A percentile compares a stretch with the other conserved stretches of the same genome.
These are phyloP conservation scores for Paedocypris micromegethes DNA, from an alignment of 2,797 vertebrate genomes.

Conservation along the genomic window DNA sequence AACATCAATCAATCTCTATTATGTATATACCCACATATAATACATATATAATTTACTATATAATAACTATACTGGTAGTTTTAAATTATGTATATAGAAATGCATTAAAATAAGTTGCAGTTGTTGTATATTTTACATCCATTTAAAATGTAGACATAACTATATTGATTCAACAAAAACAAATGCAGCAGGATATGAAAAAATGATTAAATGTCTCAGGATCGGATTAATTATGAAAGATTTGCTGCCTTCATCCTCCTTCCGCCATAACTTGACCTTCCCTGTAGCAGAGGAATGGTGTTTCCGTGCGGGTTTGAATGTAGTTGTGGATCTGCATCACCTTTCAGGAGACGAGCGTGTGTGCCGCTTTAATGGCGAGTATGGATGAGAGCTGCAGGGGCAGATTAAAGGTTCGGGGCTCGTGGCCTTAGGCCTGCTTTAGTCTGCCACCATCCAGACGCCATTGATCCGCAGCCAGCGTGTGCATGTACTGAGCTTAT, in stretches of 20 bases:
- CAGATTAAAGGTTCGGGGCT: slow-evolving; percentile 50
- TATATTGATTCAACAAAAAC: no score
- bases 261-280: slow-evolving; percentile 38
- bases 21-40: no score
- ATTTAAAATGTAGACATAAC: no score
- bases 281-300: slow-evolving; percentile 38
- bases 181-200: no score
- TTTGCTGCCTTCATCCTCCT: slow-evolving; percentile 29
- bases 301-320: slow-evolving; percentile 22
- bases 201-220: neutral
- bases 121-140: no score
- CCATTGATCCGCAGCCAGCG: slow-evolving; percentile 57
- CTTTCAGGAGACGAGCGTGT: slow-evolving; percentile 1
- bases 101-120: no score
- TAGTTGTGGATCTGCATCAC: neutral
- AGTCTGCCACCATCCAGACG: slow-evolving; percentile 56
- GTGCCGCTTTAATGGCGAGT: slow-evolving; percentile 3
- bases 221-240: slow-evolving; percentile 21
- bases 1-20: no score
- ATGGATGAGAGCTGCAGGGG: slow-evolving; percentile 35
- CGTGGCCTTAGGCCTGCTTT: slow-evolving; percentile 64
- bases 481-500: slow-evolving; percentile 13
- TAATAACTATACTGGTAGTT: no score
- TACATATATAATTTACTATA: no score
- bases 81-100: no score